Evolutionary conservation across 2,888 invertebrate species (phyloP).

Genomic region (Tinea trinotella): DNA sequence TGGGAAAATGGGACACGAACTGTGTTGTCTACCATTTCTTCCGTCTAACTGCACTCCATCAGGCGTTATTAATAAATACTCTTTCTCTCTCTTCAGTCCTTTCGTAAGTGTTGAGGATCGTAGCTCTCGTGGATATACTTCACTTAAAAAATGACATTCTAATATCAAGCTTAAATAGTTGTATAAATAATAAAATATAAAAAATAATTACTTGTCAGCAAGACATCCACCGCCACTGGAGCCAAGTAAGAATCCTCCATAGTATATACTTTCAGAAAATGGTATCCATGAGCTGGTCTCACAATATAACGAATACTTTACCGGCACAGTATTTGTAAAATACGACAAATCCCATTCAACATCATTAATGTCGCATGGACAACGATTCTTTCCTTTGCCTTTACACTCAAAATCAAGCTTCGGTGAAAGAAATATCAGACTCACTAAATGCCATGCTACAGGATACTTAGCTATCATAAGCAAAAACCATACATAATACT

Average conservation of each 20-base stretch:
- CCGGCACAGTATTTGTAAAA: constrained; percentile 45
- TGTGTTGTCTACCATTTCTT: too few species aligned
- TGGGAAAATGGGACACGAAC: too few species aligned
- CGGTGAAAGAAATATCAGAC: constrained; percentile 45
- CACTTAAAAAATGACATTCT: too few species aligned
- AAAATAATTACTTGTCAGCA: constrained; percentile 40
- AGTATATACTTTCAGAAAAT: constrained; percentile 44
- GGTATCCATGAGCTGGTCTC: constrained; percentile 40
- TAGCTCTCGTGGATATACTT: too few species aligned
- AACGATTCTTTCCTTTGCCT: constrained; percentile 27
- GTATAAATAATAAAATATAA: too few species aligned
- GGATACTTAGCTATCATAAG: constrained; percentile 41
- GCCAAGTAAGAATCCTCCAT: constrained; percentile 44
- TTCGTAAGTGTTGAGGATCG: too few species aligned
- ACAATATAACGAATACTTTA: constrained; percentile 41
- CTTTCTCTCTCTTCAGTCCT: too few species aligned
- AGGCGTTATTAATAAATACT: too few species aligned
- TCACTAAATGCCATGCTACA: constrained; percentile 47
- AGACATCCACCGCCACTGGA: constrained; percentile 43
- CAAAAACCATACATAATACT: constrained; percentile 38
- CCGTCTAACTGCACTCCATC: too few species aligned
- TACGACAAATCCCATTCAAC: constrained; percentile 41
- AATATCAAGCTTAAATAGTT: too few species aligned
- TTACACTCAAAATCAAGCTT: constrained; percentile 41
- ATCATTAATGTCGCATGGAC: constrained; percentile 44